Evolutionary conservation across 2,888 invertebrate species (phyloP).

Genomic region (Noctuana brunneofusca): DNA sequence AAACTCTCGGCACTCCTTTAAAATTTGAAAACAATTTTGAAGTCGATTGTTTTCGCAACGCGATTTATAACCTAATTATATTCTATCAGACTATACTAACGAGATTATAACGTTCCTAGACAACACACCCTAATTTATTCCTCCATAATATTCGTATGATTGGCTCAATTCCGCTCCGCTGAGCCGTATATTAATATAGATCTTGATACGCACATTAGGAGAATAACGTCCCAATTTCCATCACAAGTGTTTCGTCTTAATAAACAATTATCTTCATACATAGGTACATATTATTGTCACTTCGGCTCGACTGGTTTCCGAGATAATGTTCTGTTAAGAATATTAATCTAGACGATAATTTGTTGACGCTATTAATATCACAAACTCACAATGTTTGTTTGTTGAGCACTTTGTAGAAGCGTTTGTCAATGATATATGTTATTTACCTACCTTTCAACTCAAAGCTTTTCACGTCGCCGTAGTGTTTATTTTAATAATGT

Average conservation of each 20-base stretch:
- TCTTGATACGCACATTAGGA: background rate
- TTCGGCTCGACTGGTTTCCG: background rate
- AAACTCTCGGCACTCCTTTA: no score
- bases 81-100: no score
- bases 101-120: no score
- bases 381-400: background rate
- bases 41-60: no score
- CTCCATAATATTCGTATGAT: no score
- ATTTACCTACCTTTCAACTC: no score
- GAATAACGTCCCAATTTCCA: conserved; percentile 6
- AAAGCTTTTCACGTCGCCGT: no score
- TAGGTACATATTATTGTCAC: background rate
- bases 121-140: no score
- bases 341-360: background rate
- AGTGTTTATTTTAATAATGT: no score
- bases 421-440: background rate
- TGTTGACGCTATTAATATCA: background rate
- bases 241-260: background rate
- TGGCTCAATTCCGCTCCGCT: background rate
- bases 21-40: no score
- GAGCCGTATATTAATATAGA: background rate
- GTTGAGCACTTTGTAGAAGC: background rate
- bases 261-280: conserved; percentile 1
- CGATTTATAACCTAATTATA: no score
- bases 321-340: background rate